Percentiles rank a stretch among this genome's conserved stretches.
Conservation (phyloP, 1,140 invertebrate genomes). For the Ostrea denselamellosa region DNA sequence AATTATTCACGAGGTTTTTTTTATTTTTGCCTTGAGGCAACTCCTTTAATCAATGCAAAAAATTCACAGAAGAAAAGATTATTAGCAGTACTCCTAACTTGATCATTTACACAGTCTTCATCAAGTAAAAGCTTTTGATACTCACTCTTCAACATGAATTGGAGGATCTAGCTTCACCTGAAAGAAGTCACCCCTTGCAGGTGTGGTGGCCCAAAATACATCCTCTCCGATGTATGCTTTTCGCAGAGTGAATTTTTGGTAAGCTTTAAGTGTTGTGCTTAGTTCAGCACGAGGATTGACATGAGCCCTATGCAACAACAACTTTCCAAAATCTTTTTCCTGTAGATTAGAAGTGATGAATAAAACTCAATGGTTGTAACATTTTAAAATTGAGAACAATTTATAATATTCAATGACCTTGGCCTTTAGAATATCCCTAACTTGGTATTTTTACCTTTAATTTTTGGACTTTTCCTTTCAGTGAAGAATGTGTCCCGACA, state of each 20-base stretch:
- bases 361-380: too few relatives aligned
- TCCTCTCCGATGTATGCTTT: conserved; percentile 92
- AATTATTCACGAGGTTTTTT: not conserved
- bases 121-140: not conserved
- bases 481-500: conserved; percentile 95
- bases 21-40: not conserved
- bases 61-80: not conserved
- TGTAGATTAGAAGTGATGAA: conserved; percentile 73
- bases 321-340: conserved; percentile 95
- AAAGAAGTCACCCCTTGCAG: conserved; percentile 90
- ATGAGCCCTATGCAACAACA: conserved; percentile 87
- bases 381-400: not conserved
- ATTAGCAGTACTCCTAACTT: not conserved
- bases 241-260: conserved; percentile 89
- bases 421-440: too few relatives aligned
- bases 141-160: conserved; percentile 87
- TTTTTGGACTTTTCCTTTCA: conserved; percentile 98
- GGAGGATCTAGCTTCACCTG: conserved; percentile 90
- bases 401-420: too few relatives aligned
- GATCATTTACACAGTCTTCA: not conserved
- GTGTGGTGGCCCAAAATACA: conserved; percentile 95
- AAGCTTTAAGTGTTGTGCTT: conserved; percentile 88
- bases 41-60: not conserved
- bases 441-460: conserved; percentile 86
- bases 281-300: conserved; percentile 86